Base-by-base conservation (phyloP, 1,140 invertebrate genomes). In the Sminthurinus signatus region DNA sequence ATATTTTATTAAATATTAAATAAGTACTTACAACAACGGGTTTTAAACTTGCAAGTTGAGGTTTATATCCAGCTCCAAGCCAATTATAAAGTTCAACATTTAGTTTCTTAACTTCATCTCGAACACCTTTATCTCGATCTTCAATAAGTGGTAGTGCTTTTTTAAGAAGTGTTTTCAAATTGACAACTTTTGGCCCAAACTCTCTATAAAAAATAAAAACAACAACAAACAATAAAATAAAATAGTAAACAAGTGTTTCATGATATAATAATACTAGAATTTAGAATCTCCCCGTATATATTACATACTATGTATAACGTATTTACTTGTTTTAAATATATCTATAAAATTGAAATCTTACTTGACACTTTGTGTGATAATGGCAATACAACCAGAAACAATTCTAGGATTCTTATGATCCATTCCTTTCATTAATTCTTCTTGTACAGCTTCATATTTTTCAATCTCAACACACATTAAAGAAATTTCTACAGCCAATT, bases 331-430 rank as follows among this genome's bases (percentile, higher is more conserved):
- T n/a, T n/a, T n/a, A n/a, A n/a, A n/a, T n/a, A n/a, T n/a, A n/a
- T n/a, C n/a, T n/a, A n/a, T n/a, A n/a, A n/a, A n/a, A n/a, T n/a
- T n/a, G n/a, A n/a, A 42, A 52, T 69, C 68, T 74, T 77, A 85
- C 78, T 83, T 85, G 1, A 97, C 77, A 2, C 88, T 86, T 58
- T 86, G 80, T 28, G 86, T 88, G 5, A 91, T 74, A 19, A 86
- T 82, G 17, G 84, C 79, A n/a, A 93, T 82, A 76, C 89, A 94
- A 0, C 86, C 91, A 2, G 88, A 78, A 3, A 94, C 88, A 67
- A 96, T 90, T 81, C 97, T 98, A 0, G 95, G 95, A 78, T 96
- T 95, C 77, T 98, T 98, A 62, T 87, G 86, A 69, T 95, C 92
- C 75, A 95, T 86, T 28, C 93, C 94, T 79, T 95, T 96, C 2